Evolutionary conservation across 2,888 invertebrate species (phyloP).

Genomic region (Himalopsyche tibetana): DNA sequence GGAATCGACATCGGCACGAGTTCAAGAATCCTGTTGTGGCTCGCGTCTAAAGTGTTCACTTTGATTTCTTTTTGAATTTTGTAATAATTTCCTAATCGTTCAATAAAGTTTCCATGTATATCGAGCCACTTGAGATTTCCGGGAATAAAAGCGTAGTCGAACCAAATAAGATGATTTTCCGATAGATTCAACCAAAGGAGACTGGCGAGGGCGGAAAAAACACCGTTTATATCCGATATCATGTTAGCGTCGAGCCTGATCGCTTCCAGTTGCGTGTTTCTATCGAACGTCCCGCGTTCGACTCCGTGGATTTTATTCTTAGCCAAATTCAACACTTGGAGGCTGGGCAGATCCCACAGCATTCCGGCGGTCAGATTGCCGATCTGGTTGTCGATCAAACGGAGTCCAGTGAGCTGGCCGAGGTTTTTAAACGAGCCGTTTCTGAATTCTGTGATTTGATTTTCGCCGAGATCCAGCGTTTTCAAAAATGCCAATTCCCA

Average conservation of each 20-base stretch:
- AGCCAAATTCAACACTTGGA: slow-evolving; percentile 92
- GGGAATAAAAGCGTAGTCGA: slow-evolving; percentile 94
- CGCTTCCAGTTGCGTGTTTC: slow-evolving; percentile 88
- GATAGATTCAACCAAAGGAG: slow-evolving; percentile 92
- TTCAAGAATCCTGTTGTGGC: slow-evolving; percentile 91
- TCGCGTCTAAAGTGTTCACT: slow-evolving; percentile 91
- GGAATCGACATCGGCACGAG: slow-evolving; percentile 91
- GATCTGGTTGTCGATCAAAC: slow-evolving; percentile 93
- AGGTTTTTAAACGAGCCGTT: slow-evolving; percentile 92
- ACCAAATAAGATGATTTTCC: slow-evolving; percentile 94
- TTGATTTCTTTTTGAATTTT: slow-evolving; percentile 88
- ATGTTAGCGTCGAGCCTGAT: slow-evolving; percentile 93
- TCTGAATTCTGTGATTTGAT: slow-evolving; percentile 88
- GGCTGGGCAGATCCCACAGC: slow-evolving; percentile 89
- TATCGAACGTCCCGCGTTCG: slow-evolving; percentile 89
- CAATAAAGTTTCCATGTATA: slow-evolving; percentile 92
- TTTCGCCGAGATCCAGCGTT: slow-evolving; percentile 94
- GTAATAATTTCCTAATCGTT: slow-evolving; percentile 91
- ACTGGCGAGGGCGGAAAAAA: slow-evolving; percentile 90
- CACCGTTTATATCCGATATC: slow-evolving; percentile 92
- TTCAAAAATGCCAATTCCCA: slow-evolving; percentile 89
- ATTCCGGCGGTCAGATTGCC: slow-evolving; percentile 90
- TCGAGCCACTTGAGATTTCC: slow-evolving; percentile 93
- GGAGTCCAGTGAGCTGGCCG: slow-evolving; percentile 89
- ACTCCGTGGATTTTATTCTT: slow-evolving; percentile 92